Evolutionary conservation across 2,888 invertebrate genomes (phyloP).

Genomic region (Ariolimax columbianus): DNA sequence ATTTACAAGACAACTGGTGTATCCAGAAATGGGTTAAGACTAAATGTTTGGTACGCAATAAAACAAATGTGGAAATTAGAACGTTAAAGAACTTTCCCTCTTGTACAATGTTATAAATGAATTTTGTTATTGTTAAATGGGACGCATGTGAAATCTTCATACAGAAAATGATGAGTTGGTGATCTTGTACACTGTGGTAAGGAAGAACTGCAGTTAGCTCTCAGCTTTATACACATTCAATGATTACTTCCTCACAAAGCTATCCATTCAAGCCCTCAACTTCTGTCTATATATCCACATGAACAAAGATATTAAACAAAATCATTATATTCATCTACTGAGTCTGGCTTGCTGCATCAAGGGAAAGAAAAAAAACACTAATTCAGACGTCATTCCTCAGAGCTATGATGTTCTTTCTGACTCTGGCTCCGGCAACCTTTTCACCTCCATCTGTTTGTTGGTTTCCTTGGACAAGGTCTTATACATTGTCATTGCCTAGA

Average conservation of each 20-base stretch:
- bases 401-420: slow-evolving; percentile 19
- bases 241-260: neutral
- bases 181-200: too few species aligned
- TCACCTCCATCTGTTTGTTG: neutral
- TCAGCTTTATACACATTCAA: neutral
- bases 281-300: neutral
- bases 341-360: neutral
- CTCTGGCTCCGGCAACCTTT: neutral
- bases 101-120: too few species aligned
- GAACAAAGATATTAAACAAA: neutral
- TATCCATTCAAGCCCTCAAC: neutral
- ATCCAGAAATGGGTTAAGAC: too few species aligned
- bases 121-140: too few species aligned
- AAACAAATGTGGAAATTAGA: too few species aligned
- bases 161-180: too few species aligned
- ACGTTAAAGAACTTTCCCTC: too few species aligned
- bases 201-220: too few species aligned
- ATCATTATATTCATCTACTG: neutral
- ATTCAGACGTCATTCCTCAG: neutral
- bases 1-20: too few species aligned
- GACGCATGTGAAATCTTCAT: too few species aligned
- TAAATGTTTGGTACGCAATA: too few species aligned
- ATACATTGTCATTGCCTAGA: slow-evolving; percentile 71
- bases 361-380: neutral
- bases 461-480: slow-evolving; percentile 58